Evolutionary conservation across 1,140 invertebrate species (phyloP).

Genomic region (Papilio polytes): DNA sequence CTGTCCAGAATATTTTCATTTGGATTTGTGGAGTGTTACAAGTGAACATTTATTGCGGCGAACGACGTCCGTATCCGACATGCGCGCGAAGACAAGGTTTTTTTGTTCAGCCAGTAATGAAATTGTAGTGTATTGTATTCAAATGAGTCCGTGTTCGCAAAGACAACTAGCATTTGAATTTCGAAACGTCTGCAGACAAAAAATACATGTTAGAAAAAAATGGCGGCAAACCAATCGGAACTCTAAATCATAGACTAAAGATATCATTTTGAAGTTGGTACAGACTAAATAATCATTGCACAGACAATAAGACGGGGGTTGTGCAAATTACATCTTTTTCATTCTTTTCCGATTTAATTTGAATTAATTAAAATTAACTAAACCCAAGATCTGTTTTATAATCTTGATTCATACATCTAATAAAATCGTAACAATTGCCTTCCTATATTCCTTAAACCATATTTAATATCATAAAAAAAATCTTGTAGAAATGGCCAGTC

Average conservation of each 20-base stretch:
- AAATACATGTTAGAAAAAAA: conserved; percentile 1
- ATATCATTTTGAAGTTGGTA: neutral
- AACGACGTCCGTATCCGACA: conserved; percentile 18
- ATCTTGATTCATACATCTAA: too few relatives aligned
- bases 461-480: neutral
- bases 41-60: conserved; percentile 11
- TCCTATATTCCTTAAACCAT: neutral
- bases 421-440: neutral
- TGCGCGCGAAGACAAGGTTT: conserved; percentile 26
- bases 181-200: conserved; percentile 18
- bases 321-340: neutral
- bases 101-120: conserved; percentile 32
- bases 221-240: neutral
- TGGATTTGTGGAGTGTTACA: neutral
- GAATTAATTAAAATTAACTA: conserved; percentile 7
- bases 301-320: neutral
- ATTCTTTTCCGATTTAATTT: conserved; percentile 5
- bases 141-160: conserved; percentile 32
- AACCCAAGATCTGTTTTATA: neutral
- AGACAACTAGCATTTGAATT: conserved; percentile 17
- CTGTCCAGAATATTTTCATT: neutral
- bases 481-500: neutral
- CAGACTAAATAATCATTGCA: neutral
- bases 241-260: neutral
- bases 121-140: conserved; percentile 38